Conservation (phyloP, 1,140 invertebrate genomes). For the Rhyacophila brunnea region DNA sequence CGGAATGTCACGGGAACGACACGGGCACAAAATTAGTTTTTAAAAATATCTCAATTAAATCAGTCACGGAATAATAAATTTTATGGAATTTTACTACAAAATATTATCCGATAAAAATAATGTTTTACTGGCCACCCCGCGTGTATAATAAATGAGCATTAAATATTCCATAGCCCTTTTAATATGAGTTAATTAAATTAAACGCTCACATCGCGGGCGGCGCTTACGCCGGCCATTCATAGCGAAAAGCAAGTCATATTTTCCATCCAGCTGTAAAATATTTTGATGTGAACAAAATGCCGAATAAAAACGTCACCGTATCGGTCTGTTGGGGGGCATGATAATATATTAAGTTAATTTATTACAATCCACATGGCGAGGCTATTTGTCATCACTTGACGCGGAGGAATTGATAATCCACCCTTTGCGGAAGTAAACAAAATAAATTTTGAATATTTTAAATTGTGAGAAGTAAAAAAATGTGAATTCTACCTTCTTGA, state of each 20-base stretch:
- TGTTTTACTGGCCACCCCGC: too few relatives aligned
- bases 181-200: conserved; percentile 26
- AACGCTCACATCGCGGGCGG: conserved; percentile 17
- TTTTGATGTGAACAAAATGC: conserved; percentile 19
- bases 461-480: background rate
- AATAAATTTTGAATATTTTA: too few relatives aligned
- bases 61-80: too few relatives aligned
- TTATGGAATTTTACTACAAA: too few relatives aligned
- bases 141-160: conserved; percentile 16
- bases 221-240: conserved; percentile 1
- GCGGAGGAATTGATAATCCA: conserved; percentile 9
- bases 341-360: conserved; percentile 22
- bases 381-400: conserved; percentile 23
- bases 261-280: conserved; percentile 23
- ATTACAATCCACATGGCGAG: conserved; percentile 15
- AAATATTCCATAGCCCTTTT: conserved; percentile 14
- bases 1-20: too few relatives aligned
- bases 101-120: too few relatives aligned
- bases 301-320: conserved; percentile 28
- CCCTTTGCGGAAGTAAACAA: conserved; percentile 12
- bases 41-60: too few relatives aligned
- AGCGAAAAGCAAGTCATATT: conserved; percentile 27
- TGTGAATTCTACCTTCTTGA: background rate
- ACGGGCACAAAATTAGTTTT: too few relatives aligned
- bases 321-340: background rate